phyloP scores from a whole-genome alignment of 2,888 invertebrate species.

The Pelosia muscerda region DNA sequence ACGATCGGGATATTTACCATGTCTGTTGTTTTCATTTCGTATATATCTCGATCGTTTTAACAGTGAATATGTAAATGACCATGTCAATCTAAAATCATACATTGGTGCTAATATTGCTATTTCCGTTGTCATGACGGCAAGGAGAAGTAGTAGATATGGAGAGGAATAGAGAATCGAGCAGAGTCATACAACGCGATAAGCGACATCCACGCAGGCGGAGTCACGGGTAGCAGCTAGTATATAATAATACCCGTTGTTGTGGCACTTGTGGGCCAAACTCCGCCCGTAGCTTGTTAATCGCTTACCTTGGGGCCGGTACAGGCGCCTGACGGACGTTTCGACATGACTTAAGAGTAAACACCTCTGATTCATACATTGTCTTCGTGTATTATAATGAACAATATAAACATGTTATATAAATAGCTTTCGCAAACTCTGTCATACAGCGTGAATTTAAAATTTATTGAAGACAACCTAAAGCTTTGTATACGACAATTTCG shows the following conservation, averaged over 20 bases:
- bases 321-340: constrained; percentile 72
- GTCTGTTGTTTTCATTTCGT: no score
- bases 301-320: constrained; percentile 58
- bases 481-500: neutral
- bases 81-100: no score
- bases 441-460: neutral
- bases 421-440: neutral
- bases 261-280: constrained; percentile 34
- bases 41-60: no score
- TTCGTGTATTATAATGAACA: constrained; percentile 60
- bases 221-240: no score
- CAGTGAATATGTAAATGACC: no score
- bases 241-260: constrained; percentile 5
- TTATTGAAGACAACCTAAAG: neutral
- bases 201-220: no score
- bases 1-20: no score
- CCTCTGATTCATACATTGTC: constrained; percentile 76
- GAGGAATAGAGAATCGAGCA: no score
- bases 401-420: constrained; percentile 40
- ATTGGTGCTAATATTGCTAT: no score
- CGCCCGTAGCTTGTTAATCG: constrained; percentile 66
- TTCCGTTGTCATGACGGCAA: no score
- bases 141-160: no score
- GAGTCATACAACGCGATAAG: no score
- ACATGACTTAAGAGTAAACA: constrained; percentile 72